Evolutionary conservation across 2,888 invertebrate genomes (phyloP).

Genomic region (Lacanobia oleracea): DNA sequence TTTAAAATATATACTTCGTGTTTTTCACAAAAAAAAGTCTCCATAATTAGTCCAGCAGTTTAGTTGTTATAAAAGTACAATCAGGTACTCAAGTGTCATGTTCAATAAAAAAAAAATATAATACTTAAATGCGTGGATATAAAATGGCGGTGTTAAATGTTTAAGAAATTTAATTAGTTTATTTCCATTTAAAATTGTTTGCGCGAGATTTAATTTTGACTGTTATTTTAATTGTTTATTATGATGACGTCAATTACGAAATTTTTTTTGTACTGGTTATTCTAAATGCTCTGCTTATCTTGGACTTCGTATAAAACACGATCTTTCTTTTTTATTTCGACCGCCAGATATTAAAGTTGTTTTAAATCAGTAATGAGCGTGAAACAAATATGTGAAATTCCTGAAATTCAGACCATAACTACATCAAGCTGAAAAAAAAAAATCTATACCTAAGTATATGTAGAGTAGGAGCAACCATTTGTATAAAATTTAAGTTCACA

Average conservation of each 20-base stretch:
- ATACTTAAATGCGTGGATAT: constrained; percentile 58
- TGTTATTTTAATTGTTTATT: not conserved
- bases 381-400: not conserved
- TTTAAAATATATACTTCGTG: constrained; percentile 22
- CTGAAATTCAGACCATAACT: too few species aligned
- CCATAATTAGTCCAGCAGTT: constrained; percentile 55
- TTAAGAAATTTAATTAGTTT: constrained; percentile 63
- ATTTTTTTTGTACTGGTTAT: not conserved
- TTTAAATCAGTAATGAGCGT: not conserved
- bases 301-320: not conserved
- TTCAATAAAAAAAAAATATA: constrained; percentile 69
- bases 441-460: too few species aligned
- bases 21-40: constrained; percentile 30
- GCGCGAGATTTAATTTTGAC: constrained; percentile 58
- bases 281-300: not conserved
- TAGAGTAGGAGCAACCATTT: too few species aligned
- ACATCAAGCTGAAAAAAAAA: too few species aligned
- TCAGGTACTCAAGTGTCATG: constrained; percentile 79
- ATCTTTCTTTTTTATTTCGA: not conserved
- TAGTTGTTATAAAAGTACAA: constrained; percentile 77
- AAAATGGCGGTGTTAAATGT: constrained; percentile 62
- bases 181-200: constrained; percentile 50
- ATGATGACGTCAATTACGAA: not conserved
- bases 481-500: not conserved
- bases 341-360: not conserved